These are phyloP conservation scores for Octodonta nipae DNA, from an alignment of 2,888 invertebrate species.

Conservation along the genomic window DNA sequence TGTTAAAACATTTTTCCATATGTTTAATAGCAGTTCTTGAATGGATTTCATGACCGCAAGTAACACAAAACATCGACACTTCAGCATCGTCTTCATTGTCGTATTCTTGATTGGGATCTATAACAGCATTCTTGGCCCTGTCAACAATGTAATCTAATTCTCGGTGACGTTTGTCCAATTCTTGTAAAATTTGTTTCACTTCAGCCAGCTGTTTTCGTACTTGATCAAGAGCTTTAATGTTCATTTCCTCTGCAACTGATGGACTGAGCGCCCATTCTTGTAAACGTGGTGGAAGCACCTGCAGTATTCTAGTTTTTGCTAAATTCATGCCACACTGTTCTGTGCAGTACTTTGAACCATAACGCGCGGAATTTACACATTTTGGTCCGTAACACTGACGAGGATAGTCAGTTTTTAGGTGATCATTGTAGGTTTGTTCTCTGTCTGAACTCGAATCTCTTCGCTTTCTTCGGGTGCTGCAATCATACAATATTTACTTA, in stretches of 20 bases:
- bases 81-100: slow-evolving; percentile 53
- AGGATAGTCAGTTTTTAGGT: slow-evolving; percentile 45
- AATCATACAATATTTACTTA: slow-evolving; percentile 9
- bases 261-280: slow-evolving; percentile 86
- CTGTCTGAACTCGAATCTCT: slow-evolving; percentile 32
- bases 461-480: slow-evolving; percentile 28
- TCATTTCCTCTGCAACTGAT: slow-evolving; percentile 77
- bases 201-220: slow-evolving; percentile 66
- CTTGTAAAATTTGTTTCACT: slow-evolving; percentile 65
- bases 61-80: slow-evolving; percentile 85
- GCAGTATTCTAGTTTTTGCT: slow-evolving; percentile 72
- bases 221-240: slow-evolving; percentile 35
- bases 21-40: slow-evolving; percentile 85
- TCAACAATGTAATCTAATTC: slow-evolving; percentile 72
- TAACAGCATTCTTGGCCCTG: slow-evolving; percentile 56
- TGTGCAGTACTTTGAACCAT: slow-evolving; percentile 82
- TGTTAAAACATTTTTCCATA: slow-evolving; percentile 96
- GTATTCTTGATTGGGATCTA: slow-evolving; percentile 52
- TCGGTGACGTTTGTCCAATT: slow-evolving; percentile 61
- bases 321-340: slow-evolving; percentile 81
- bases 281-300: slow-evolving; percentile 55
- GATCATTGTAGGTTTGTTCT: slow-evolving; percentile 39
- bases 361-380: slow-evolving; percentile 65
- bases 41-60: slow-evolving; percentile 91
- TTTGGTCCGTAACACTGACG: slow-evolving; percentile 86